phyloP scores from a whole-genome alignment of 2,888 invertebrate genomes.

The Charanyca ferruginea region DNA sequence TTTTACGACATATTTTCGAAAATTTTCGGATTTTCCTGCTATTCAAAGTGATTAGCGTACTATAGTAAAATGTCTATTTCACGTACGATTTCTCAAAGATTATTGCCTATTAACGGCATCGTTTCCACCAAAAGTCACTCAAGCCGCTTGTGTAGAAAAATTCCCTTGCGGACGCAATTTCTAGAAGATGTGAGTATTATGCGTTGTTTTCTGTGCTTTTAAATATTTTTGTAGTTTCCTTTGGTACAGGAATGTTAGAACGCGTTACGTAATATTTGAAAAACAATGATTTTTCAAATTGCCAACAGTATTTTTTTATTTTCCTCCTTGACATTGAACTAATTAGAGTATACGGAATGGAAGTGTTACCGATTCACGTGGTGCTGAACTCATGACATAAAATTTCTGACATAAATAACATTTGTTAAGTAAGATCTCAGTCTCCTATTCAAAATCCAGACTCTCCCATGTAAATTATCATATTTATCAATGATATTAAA shows the following conservation, averaged over 20 bases:
- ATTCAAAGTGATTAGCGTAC: conserved; percentile 66
- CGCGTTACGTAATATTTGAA: conserved; percentile 57
- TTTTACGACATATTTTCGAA: conserved; percentile 78
- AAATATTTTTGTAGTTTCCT: not conserved
- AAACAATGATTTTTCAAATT: conserved; percentile 34
- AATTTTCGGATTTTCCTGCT: conserved; percentile 69
- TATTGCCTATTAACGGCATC: conserved; percentile 89
- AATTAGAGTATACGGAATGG: conserved; percentile 68
- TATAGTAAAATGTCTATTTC: conserved; percentile 90
- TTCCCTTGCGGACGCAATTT: conserved; percentile 87
- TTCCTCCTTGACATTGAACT: conserved; percentile 79
- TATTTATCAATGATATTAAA: not conserved
- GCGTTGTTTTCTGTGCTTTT: conserved; percentile 12
- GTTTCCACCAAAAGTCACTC: conserved; percentile 90
- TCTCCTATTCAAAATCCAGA: not conserved
- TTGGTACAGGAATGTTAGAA: not conserved
- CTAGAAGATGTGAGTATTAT: conserved; percentile 89
- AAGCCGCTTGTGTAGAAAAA: conserved; percentile 88
- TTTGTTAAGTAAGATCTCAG: not conserved
- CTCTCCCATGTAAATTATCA: not conserved
- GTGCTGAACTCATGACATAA: conserved; percentile 53
- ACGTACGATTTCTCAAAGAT: conserved; percentile 90
- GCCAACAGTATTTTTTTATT: conserved; percentile 58
- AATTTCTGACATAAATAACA: conserved; percentile 21
- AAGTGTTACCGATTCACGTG: conserved; percentile 69